Base-by-base conservation (phyloP, 2,113 vertebrate genomes). In the Percina caprodes region DNA sequence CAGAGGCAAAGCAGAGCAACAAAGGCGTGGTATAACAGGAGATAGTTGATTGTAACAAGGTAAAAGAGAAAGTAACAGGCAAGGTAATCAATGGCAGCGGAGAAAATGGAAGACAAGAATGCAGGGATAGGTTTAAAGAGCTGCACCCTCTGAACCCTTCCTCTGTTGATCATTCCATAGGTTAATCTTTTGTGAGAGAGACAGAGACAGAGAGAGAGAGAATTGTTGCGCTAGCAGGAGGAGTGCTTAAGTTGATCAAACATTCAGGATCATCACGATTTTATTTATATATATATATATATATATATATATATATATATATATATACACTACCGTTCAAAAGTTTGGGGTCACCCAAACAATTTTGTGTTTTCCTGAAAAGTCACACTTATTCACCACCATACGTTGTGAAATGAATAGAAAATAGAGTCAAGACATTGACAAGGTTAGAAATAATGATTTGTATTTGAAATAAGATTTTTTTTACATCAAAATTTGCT, bases 11-110 rank as follows among this genome's bases (percentile, higher is more conserved):
- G 67, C 66, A 49, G 30, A 52, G 70, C 71, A 76, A 76, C 71
- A 83, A 67, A 88, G 54, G 68, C n/a, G 42, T 2, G 52, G 26
- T 82, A 70, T 71, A 90, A 84, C 23, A 12, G 78, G 92, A 85
- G 91, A 79, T 78, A 65, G 63, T 69, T 74, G 55, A 69, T 63
- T 24, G 74, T 71, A 72, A 73, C 76, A 54, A 3, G 10, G 77
- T 79, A 78, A 89, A 86, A 88, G 80, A 85, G 89, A 92, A 88
- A 92, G 86, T 84, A 69, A 77, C 16, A 63, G 26, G 33, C 35
- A 35, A 74, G 68, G 51, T 67, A 74, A 54, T 88, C 77, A 87
- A 72, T 88, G 80, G 61, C 56, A 77, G 86, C 33, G 35, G 73
- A 78, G 81, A 71, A 35, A 52, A 18, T 60, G 21, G 54, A 87